Evolutionary conservation across 2,888 invertebrate species (phyloP).

Genomic region (Hydraecia micacea): DNA sequence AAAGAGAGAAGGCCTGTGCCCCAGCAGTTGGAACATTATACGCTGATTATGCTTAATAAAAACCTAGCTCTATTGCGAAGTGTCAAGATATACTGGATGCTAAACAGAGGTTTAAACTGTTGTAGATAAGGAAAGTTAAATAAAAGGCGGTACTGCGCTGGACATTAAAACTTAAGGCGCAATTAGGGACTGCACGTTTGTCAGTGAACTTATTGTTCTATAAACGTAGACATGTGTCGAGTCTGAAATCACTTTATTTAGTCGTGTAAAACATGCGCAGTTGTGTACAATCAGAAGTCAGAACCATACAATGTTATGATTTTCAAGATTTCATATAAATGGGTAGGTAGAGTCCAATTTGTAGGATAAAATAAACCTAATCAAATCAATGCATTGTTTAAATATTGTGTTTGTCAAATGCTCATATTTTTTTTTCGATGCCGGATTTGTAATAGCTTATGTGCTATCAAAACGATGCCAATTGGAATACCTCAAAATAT

Average conservation of each 20-base stretch:
- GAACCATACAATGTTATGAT: neutral
- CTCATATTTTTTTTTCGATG: no score
- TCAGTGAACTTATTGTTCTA: slow-evolving; percentile 18
- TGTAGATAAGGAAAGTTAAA: slow-evolving; percentile 42
- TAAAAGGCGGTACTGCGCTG: slow-evolving; percentile 29
- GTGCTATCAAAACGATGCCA: no score
- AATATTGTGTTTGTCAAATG: no score
- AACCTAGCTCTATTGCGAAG: neutral
- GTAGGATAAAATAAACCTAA: no score
- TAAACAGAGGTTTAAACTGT: slow-evolving; percentile 2
- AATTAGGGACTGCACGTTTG: slow-evolving; percentile 45
- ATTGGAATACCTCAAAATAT: no score
- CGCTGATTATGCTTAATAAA: neutral
- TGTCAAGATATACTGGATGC: slow-evolving; percentile 11
- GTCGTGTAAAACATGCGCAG: slow-evolving; percentile 44
- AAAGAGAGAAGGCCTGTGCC: no score
- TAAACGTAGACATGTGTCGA: neutral
- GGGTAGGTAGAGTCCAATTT: no score
- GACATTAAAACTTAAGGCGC: slow-evolving; percentile 41
- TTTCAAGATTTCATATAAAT: neutral
- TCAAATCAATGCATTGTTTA: no score
- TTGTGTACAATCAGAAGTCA: slow-evolving; percentile 18
- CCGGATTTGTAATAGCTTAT: no score
- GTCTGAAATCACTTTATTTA: slow-evolving; percentile 42
- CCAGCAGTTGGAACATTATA: no score